These are phyloP conservation scores for Lampris incognitus DNA, from an alignment of 2,113 vertebrate species.

Conservation along the genomic window DNA sequence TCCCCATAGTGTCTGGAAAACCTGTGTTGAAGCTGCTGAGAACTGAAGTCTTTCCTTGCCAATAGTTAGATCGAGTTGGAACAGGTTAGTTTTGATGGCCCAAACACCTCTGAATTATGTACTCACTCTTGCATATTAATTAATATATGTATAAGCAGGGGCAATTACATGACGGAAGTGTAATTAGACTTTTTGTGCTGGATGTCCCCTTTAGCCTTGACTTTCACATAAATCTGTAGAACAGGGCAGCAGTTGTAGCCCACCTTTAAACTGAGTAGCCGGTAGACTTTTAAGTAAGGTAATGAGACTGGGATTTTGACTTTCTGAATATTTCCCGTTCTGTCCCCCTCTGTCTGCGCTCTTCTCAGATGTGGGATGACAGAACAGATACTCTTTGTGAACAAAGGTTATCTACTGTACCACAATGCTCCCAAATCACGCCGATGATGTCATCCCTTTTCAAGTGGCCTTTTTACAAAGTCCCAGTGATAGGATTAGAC, in stretches of 20 bases:
- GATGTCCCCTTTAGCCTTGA: slow-evolving; percentile 7
- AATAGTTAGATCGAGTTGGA: too few species aligned
- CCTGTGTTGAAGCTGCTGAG: too few species aligned
- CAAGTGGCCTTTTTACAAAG: slow-evolving; percentile 14
- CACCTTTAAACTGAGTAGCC: not conserved
- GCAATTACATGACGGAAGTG: slow-evolving; percentile 41
- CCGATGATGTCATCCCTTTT: slow-evolving; percentile 28
- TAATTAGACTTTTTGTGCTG: slow-evolving; percentile 21
- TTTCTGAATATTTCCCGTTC: not conserved
- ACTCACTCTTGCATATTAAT: slow-evolving; percentile 42
- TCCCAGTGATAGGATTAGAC: slow-evolving; percentile 11
- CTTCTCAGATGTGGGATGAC: not conserved
- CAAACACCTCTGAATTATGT: slow-evolving; percentile 4
- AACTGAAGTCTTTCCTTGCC: too few species aligned
- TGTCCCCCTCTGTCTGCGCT: not conserved
- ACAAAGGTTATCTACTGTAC: slow-evolving; percentile 19
- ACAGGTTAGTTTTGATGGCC: not conserved
- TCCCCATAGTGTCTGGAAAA: too few species aligned
- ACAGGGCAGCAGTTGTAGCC: not conserved
- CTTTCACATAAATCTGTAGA: not conserved
- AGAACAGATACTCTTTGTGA: slow-evolving; percentile 12
- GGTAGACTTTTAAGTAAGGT: not conserved
- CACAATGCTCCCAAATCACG: slow-evolving; percentile 5
- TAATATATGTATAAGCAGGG: slow-evolving; percentile 32
- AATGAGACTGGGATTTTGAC: not conserved